phyloP scores from a whole-genome alignment of 2,797 vertebrate genomes.

The Danio jaintianensis region DNA sequence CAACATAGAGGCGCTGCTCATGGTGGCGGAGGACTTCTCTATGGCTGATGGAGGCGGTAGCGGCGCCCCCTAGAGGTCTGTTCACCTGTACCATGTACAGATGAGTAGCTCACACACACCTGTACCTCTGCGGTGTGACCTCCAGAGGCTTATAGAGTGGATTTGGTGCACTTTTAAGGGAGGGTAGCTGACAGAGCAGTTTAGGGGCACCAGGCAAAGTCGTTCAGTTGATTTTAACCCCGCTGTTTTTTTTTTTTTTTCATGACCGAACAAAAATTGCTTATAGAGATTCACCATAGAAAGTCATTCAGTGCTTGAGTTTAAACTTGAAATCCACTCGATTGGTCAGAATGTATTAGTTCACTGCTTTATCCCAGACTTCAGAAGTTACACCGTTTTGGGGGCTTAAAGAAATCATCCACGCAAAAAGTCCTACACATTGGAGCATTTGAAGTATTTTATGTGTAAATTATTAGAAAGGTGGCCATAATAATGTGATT shows the following conservation, averaged over 20 bases:
- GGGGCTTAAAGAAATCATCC: constrained; percentile 21
- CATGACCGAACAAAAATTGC: constrained; percentile 6
- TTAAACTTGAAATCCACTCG: constrained; percentile 67
- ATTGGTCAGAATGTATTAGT: constrained; percentile 76
- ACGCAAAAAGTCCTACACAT: constrained; percentile 38
- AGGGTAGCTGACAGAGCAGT: neutral
- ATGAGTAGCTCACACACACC: constrained; percentile 16
- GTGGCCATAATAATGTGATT: constrained; percentile 68
- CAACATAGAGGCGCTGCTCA: constrained; percentile 89
- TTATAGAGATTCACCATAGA: constrained; percentile 20
- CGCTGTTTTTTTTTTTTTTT: neutral
- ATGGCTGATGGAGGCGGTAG: constrained; percentile 72
- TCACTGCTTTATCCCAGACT: constrained; percentile 52
- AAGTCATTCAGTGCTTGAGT: constrained; percentile 72
- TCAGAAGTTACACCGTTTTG: neutral
- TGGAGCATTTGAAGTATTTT: constrained; percentile 62
- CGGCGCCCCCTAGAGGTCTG: constrained; percentile 80
- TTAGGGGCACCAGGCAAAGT: neutral
- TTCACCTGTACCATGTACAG: constrained; percentile 1
- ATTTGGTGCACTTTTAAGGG: neutral
- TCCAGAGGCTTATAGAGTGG: neutral
- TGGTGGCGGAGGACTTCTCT: constrained; percentile 88
- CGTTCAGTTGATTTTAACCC: neutral
- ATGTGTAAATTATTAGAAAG: constrained; percentile 65
- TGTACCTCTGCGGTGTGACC: neutral